These are phyloP conservation scores for Gambusia holbrooki DNA, from an alignment of 2,113 vertebrate species.

Conservation along the genomic window DNA sequence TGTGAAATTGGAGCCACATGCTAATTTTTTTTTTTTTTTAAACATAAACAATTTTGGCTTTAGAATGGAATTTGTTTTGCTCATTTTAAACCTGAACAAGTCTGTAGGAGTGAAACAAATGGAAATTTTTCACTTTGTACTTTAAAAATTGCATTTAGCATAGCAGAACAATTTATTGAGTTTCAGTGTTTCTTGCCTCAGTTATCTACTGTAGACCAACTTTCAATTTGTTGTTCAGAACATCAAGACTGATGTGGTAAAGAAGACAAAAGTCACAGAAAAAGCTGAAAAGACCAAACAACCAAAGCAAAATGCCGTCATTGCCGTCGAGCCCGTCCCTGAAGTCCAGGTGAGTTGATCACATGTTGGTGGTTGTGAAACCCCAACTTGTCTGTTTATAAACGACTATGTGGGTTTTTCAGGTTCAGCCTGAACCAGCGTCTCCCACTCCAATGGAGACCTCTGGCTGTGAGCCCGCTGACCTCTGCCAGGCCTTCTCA, in stretches of 20 bases:
- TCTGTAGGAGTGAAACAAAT: too few species aligned
- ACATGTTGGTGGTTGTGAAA: background rate
- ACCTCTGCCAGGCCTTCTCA: conserved; percentile 85
- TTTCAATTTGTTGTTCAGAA: conserved; percentile 30
- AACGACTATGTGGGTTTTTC: background rate
- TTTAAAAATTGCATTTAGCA: too few species aligned
- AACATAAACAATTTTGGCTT: background rate
- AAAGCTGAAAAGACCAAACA: conserved; percentile 50
- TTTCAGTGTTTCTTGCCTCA: too few species aligned
- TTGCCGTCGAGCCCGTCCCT: conserved; percentile 24
- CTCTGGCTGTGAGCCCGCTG: conserved; percentile 71
- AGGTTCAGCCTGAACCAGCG: conserved; percentile 66
- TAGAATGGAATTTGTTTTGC: too few species aligned
- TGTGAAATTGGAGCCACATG: background rate
- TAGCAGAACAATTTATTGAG: too few species aligned
- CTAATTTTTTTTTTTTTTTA: background rate
- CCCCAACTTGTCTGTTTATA: too few species aligned
- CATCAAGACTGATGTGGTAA: conserved; percentile 59
- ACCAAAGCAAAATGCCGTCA: conserved; percentile 19
- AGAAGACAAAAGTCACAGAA: conserved; percentile 50
- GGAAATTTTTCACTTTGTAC: too few species aligned
- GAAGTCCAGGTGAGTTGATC: conserved; percentile 41
- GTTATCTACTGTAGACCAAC: too few species aligned
- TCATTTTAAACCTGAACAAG: too few species aligned
- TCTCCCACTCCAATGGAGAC: conserved; percentile 80